Percentiles rank a stretch among this genome's conserved stretches.
Evolutionary conservation across 2,888 invertebrate genomes (phyloP).

Genomic region (Torymus texanus): DNA sequence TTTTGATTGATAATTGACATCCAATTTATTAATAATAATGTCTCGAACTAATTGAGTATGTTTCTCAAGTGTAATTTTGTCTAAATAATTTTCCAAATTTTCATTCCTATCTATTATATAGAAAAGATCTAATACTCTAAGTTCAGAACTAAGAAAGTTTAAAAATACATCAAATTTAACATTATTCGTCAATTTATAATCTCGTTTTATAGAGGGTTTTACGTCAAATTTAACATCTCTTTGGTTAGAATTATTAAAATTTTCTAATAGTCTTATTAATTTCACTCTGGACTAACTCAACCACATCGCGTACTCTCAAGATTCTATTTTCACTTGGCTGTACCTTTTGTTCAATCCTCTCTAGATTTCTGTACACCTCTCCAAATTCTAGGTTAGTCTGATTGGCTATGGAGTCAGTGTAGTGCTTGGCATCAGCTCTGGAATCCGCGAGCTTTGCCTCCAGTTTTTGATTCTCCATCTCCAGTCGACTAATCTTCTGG

Average conservation of each 20-base stretch:
- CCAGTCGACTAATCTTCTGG: not conserved
- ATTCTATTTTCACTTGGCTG: not conserved
- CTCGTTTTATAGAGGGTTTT: not conserved
- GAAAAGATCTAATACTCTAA: not conserved
- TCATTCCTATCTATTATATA: not conserved
- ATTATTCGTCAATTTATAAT: not conserved
- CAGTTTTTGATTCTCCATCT: too few species aligned
- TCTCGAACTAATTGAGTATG: not conserved
- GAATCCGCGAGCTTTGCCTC: not conserved
- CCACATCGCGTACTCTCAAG: not conserved
- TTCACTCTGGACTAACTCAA: not conserved
- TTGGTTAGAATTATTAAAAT: not conserved
- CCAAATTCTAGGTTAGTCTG: not conserved
- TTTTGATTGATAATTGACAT: not conserved
- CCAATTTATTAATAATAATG: not conserved
- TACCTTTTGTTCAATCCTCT: not conserved
- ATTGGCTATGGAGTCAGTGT: not conserved
- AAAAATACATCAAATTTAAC: not conserved
- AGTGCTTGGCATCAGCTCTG: not conserved
- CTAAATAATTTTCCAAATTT: not conserved
- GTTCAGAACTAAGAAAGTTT: not conserved
- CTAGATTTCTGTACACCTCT: not conserved
- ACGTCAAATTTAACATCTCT: not conserved
- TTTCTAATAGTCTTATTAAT: not conserved
- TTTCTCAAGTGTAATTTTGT: not conserved